Percentiles rank a stretch among this genome's conserved stretches.
These are phyloP conservation scores for Nemapogon koenigi DNA, from an alignment of 2,888 invertebrate species.

Conservation along the genomic window DNA sequence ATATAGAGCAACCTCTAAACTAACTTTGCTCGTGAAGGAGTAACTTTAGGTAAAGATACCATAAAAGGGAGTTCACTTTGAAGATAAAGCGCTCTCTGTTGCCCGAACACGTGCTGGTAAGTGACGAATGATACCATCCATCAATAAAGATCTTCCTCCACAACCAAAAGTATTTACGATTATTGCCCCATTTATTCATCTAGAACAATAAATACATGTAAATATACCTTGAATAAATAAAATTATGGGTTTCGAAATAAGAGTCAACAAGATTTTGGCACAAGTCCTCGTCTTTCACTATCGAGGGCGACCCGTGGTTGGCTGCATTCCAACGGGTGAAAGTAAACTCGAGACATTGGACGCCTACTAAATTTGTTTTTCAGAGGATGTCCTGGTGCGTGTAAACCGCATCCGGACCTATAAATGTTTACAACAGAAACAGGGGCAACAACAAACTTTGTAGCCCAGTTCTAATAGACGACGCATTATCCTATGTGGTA, in stretches of 20 bases:
- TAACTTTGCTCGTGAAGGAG: constrained; percentile 15
- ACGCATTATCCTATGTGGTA: too few species aligned
- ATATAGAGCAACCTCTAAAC: constrained; percentile 11
- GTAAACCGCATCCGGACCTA: constrained; percentile 24
- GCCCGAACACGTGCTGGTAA: not conserved
- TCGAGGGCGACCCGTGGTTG: constrained; percentile 25
- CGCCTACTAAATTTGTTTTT: constrained; percentile 50
- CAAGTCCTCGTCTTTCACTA: constrained; percentile 10
- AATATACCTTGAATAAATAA: constrained; percentile 11
- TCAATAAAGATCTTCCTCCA: too few species aligned
- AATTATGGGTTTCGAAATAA: constrained; percentile 9
- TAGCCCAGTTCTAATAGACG: too few species aligned
- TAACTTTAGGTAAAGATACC: constrained; percentile 32
- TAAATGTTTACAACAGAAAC: too few species aligned
- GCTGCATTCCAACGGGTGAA: constrained; percentile 51
- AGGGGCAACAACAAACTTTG: too few species aligned
- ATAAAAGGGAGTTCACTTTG: constrained; percentile 33
- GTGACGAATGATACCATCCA: too few species aligned
- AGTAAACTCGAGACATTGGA: constrained; percentile 48
- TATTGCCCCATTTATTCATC: too few species aligned
- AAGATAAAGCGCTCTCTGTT: constrained; percentile 29
- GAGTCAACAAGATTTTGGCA: constrained; percentile 41
- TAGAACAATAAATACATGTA: constrained; percentile 23
- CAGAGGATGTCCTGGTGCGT: constrained; percentile 25
- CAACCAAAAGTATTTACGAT: too few species aligned